Evolutionary conservation across 2,888 invertebrate species (phyloP).

Genomic region (Caenorhabditis panamensis): DNA sequence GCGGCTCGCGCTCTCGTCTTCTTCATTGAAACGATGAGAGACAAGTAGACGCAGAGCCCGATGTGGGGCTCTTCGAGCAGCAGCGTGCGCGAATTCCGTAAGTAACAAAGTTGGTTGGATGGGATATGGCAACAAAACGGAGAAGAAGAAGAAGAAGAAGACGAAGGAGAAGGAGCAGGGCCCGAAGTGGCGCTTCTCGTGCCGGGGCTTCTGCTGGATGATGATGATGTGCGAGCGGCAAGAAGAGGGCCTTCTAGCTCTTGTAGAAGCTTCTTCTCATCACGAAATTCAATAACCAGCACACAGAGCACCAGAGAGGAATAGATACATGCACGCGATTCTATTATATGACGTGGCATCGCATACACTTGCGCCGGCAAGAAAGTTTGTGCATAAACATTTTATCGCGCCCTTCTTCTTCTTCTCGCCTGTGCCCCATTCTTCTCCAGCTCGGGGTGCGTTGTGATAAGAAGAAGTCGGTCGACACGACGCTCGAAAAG

Average conservation of each 20-base stretch:
- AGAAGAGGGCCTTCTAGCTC: slow-evolving; percentile 16
- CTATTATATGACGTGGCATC: slow-evolving; percentile 27
- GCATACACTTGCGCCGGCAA: background rate
- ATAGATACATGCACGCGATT: slow-evolving; percentile 12
- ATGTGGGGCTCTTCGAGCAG: slow-evolving; percentile 12
- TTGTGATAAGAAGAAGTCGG: slow-evolving; percentile 23
- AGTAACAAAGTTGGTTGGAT: slow-evolving; percentile 46
- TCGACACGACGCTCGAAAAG: slow-evolving; percentile 21
- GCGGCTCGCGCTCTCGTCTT: slow-evolving; percentile 26
- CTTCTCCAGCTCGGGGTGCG: slow-evolving; percentile 7
- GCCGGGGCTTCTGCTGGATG: slow-evolving; percentile 19
- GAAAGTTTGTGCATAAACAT: slow-evolving; percentile 22
- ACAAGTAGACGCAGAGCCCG: slow-evolving; percentile 9
- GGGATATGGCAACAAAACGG: slow-evolving; percentile 48
- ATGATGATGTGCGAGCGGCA: slow-evolving; percentile 29
- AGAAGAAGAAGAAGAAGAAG: slow-evolving; percentile 4
- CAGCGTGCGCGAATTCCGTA: slow-evolving; percentile 34
- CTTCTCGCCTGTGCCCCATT: slow-evolving; percentile 14
- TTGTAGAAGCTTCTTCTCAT: too few species aligned
- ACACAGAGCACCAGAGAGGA: background rate
- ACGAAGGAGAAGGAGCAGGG: slow-evolving; percentile 5
- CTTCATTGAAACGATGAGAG: slow-evolving; percentile 33
- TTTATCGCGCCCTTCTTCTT: slow-evolving; percentile 11
- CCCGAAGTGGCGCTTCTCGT: slow-evolving; percentile 15
- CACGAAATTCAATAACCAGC: slow-evolving; percentile 23